Conservation (phyloP, 2,888 invertebrate genomes). For the Nemoura dubitans region DNA sequence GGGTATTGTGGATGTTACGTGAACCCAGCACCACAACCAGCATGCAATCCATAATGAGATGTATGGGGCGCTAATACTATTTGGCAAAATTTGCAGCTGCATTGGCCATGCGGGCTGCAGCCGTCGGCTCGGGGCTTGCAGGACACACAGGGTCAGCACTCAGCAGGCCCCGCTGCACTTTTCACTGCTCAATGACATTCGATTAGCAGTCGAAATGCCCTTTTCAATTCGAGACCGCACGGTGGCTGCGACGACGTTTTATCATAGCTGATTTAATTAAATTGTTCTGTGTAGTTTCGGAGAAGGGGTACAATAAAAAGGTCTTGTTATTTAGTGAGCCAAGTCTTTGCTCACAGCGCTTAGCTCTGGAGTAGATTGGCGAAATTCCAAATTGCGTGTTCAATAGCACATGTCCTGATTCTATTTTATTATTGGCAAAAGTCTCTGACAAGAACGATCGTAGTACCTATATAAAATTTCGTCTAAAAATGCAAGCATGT, state of each 20-base stretch:
- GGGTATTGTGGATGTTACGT: not conserved
- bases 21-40: not conserved
- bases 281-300: not conserved
- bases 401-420: not conserved
- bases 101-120: not conserved
- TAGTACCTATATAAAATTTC: not conserved
- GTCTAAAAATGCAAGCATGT: not conserved
- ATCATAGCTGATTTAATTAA: not conserved
- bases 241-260: not conserved
- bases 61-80: not conserved
- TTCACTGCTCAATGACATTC: not conserved
- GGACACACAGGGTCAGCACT: not conserved
- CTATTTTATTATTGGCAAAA: conserved; percentile 12
- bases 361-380: not conserved
- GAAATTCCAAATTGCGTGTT: not conserved
- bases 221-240: not conserved
- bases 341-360: not conserved
- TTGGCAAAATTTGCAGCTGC: not conserved
- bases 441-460: not conserved
- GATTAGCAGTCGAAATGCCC: not conserved
- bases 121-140: no score
- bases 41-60: not conserved
- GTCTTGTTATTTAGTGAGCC: not conserved
- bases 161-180: not conserved
- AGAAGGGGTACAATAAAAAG: not conserved